Conservation (phyloP, 2,113 vertebrate genomes). For the Tretioscincus oriximinensis region DNA sequence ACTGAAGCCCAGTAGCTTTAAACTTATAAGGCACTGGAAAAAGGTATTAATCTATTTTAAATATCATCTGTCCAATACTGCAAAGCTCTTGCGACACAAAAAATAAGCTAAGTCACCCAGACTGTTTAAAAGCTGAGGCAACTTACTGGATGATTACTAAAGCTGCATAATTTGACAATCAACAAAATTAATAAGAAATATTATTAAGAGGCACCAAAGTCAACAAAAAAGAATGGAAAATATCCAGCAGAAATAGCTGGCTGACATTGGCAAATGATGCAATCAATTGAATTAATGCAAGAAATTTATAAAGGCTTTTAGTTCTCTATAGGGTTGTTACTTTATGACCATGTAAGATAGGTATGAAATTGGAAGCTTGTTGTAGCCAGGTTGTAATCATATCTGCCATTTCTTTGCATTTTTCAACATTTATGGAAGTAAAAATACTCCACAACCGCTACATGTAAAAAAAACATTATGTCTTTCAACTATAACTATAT, state of each 20-base stretch:
- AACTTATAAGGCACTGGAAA: conserved; percentile 41
- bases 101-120: conserved; percentile 30
- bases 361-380: too few species aligned
- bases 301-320: not conserved
- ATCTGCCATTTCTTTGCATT: too few species aligned
- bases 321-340: not conserved
- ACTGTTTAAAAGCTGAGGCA: conserved; percentile 25
- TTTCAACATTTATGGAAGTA: too few species aligned
- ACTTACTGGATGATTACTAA: not conserved
- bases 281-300: not conserved
- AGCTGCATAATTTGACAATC: not conserved
- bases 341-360: too few species aligned
- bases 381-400: too few species aligned
- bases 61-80: conserved; percentile 33
- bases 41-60: conserved; percentile 44
- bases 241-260: too few species aligned
- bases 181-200: not conserved
- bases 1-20: conserved; percentile 40
- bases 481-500: too few species aligned
- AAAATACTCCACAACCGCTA: too few species aligned
- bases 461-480: too few species aligned
- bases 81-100: conserved; percentile 15
- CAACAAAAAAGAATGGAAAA: not conserved
- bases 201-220: not conserved
- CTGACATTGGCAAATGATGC: conserved; percentile 6